Evolutionary conservation across 2,888 invertebrate species (phyloP), one percentile per base, ranked within the genome.

Genomic region (Antitype chi): DNA sequence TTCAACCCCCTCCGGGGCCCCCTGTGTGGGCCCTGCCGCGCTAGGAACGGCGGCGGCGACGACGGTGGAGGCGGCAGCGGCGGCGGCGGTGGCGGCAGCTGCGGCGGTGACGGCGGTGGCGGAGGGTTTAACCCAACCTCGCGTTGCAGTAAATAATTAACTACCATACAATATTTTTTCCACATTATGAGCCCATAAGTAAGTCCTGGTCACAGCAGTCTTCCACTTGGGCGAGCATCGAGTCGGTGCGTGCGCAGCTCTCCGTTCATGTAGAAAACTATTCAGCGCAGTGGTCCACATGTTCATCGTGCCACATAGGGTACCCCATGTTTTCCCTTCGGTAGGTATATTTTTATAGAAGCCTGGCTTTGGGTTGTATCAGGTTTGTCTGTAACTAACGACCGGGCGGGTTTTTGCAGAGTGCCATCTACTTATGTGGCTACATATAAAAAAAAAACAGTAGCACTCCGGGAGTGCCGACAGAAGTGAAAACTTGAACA

Each of bases 201-300:
- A 49, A 59, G 55, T 38, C 53, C 15, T 80, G 80, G 85, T 80
- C 76, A 81, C 82, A 47, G 0, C 68, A 73, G 32, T 75, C 78
- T 85, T 86, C 80, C 87, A 87, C 70, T 28, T 67, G 84, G 81
- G 53, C 81, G 82, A 80, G 71, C 86, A 86, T 84, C 80, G 79
- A 78, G 84, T 73, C 78, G 84, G 82, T 86, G 89, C 89, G 85
- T 86, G 90, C 80, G 76, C 87, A 84, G 60, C 43, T 15, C 74
- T 59, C 84, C 89, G 83, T 87, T 92, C 92, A 90, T 77, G 90
- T 88, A 87, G 90, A 93, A 93, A 92, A 91, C 83, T 89, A 91
- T 90, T 91, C 90, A 80, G 82, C 84, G 85, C 90, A 88, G 69
- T 86, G 89, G 85, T 77, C 89, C 91, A 90, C 87, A 88, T 91